Percentiles rank a stretch among this genome's conserved stretches.
These are phyloP conservation scores for Mantis religiosa DNA, from an alignment of 2,888 invertebrate species.

Conservation along the genomic window DNA sequence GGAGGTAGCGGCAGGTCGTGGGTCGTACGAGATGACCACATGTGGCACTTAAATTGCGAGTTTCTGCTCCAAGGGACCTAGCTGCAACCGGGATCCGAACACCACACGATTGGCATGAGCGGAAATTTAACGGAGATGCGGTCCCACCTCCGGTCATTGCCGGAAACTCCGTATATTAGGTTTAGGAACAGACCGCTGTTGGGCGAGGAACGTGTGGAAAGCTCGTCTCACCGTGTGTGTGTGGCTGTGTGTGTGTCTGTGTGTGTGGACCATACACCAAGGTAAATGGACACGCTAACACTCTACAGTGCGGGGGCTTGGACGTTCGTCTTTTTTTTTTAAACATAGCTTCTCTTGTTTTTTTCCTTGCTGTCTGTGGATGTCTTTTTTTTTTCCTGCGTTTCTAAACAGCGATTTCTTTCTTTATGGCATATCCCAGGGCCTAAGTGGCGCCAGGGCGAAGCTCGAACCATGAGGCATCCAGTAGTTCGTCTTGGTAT, in stretches of 20 bases:
- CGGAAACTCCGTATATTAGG: not conserved
- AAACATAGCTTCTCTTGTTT: not conserved
- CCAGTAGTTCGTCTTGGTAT: not conserved
- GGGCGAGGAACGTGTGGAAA: not conserved
- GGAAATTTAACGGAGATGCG: not conserved
- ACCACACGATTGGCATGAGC: not conserved
- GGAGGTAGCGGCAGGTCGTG: not conserved
- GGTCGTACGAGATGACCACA: not conserved
- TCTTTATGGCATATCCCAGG: slow-evolving; percentile 1
- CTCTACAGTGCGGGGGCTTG: not conserved
- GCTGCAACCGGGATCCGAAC: not conserved
- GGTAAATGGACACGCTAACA: not conserved
- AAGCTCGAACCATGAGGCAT: not conserved
- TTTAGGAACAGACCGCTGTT: not conserved
- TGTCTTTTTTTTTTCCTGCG: not conserved
- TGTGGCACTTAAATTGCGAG: slow-evolving; percentile 4
- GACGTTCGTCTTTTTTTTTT: not conserved
- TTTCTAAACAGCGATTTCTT: not conserved
- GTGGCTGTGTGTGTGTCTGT: not conserved
- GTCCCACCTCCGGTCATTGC: not conserved
- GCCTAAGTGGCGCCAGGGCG: not conserved
- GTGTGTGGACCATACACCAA: not conserved
- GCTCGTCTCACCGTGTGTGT: not conserved
- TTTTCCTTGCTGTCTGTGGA: not conserved
- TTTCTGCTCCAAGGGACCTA: not conserved